Conservation (phyloP, 2,888 invertebrate species). For the Sphinx pinastri region DNA sequence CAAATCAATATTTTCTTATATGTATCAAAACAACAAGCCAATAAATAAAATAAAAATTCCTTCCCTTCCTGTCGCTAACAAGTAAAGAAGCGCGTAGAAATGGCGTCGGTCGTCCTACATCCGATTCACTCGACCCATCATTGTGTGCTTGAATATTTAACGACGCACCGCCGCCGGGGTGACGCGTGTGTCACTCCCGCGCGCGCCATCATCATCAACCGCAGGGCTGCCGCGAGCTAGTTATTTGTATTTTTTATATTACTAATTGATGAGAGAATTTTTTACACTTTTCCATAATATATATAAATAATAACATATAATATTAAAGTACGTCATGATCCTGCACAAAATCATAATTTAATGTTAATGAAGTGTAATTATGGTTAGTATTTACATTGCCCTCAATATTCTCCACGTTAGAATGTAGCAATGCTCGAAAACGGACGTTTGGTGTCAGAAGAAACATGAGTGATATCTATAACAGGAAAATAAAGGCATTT, state of each 20-base stretch:
- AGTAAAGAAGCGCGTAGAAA: constrained; percentile 34
- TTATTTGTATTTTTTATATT: not conserved
- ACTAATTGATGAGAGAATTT: no score
- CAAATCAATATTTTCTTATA: not conserved
- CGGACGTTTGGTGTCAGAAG: no score
- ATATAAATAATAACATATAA: no score
- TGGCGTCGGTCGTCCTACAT: constrained; percentile 42
- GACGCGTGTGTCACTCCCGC: constrained; percentile 36
- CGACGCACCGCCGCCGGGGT: constrained; percentile 36
- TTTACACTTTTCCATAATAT: no score
- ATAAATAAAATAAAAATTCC: constrained; percentile 6
- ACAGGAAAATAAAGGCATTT: no score
- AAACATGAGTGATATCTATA: no score
- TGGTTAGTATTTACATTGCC: no score
- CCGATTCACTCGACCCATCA: constrained; percentile 43
- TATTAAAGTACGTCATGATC: no score
- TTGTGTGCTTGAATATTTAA: constrained; percentile 44
- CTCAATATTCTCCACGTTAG: no score
- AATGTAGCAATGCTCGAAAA: no score
- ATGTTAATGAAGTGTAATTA: no score
- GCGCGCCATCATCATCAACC: constrained; percentile 38
- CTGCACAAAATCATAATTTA: no score
- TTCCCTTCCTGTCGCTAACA: constrained; percentile 27
- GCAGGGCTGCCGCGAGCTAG: constrained; percentile 20
- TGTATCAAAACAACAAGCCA: not conserved